These are phyloP conservation scores for Rhinoptilus africanus DNA, from an alignment of 2,113 vertebrate genomes.

Conservation along the genomic window DNA sequence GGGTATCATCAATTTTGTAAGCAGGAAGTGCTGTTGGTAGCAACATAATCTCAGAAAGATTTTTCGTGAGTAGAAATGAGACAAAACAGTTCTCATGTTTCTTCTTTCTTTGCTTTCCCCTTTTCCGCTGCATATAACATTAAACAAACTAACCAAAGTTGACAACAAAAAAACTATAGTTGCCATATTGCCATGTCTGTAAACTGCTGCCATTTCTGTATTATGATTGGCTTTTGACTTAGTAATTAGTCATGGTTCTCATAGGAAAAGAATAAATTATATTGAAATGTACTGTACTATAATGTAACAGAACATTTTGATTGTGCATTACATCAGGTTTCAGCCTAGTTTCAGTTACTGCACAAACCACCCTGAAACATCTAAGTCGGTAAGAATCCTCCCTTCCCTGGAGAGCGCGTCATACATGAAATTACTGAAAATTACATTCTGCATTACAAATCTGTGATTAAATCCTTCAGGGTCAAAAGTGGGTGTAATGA, in stretches of 20 bases:
- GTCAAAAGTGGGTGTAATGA: background rate
- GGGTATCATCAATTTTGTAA: background rate
- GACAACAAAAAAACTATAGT: background rate
- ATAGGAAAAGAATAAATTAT: background rate
- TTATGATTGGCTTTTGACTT: background rate
- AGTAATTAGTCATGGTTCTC: slow-evolving; percentile 1
- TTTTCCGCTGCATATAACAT: background rate
- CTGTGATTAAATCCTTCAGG: background rate
- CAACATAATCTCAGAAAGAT: background rate
- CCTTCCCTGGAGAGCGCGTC: background rate
- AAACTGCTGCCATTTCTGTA: background rate
- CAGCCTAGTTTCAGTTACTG: background rate
- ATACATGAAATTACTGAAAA: background rate
- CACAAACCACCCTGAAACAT: background rate
- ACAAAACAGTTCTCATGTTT: slow-evolving; percentile 8
- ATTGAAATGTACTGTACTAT: background rate
- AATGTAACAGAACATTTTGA: background rate
- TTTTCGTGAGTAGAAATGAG: slow-evolving; percentile 34
- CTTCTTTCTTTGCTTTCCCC: background rate
- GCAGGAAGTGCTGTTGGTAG: slow-evolving; percentile 24
- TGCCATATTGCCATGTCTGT: background rate
- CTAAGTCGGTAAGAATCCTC: background rate
- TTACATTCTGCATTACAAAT: background rate
- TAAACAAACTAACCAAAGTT: slow-evolving; percentile 19
- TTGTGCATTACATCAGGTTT: background rate